phyloP scores from a whole-genome alignment of 2,888 invertebrate genomes.

The Euphydryas editha region DNA sequence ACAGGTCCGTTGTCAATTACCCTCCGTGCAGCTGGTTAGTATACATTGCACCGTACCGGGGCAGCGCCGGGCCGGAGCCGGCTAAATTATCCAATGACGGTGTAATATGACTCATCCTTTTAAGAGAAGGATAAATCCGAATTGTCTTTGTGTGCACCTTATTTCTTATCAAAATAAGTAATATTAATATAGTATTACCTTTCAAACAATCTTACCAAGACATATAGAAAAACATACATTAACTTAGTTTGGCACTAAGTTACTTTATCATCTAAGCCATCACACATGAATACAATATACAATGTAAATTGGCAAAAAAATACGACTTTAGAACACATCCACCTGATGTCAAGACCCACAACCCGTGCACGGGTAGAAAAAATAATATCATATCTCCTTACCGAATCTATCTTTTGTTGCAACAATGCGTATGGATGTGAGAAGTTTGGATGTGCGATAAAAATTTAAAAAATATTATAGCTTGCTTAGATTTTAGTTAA shows the following conservation, averaged over 20 bases:
- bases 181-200: too few relatives aligned
- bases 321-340: conserved; percentile 52
- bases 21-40: too few relatives aligned
- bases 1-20: too few relatives aligned
- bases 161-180: too few relatives aligned
- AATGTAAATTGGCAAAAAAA: conserved; percentile 47
- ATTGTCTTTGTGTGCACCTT: too few relatives aligned
- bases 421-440: conserved; percentile 39
- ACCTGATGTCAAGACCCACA: conserved; percentile 41
- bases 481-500: neutral
- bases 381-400: conserved; percentile 77
- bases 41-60: too few relatives aligned
- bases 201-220: too few relatives aligned
- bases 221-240: neutral
- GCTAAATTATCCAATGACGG: too few relatives aligned
- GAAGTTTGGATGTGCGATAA: conserved; percentile 54
- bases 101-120: too few relatives aligned
- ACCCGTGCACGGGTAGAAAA: conserved; percentile 51
- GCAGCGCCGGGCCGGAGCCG: too few relatives aligned
- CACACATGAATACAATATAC: neutral
- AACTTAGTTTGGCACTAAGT: too few relatives aligned
- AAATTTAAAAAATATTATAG: neutral
- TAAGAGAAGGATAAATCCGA: too few relatives aligned
- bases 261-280: neutral
- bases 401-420: conserved; percentile 70